Percentiles rank a stretch among this genome's conserved stretches.
phyloP scores from a whole-genome alignment of 2,113 vertebrate genomes.

The Tachysurus vachellii region DNA sequence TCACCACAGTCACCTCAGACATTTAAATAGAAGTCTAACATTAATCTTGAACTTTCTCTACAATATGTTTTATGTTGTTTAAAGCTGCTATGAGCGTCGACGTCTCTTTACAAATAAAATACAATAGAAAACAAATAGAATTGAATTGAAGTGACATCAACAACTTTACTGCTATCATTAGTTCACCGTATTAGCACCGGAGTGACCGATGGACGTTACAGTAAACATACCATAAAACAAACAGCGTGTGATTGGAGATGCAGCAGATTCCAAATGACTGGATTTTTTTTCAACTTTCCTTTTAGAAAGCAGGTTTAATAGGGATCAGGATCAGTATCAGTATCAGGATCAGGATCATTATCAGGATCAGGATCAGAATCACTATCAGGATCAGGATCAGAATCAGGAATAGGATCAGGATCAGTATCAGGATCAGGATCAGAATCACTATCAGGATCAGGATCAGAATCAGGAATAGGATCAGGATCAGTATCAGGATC shows the following conservation, averaged over 20 bases:
- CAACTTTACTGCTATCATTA: background rate
- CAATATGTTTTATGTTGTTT: too few species aligned
- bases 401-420: too few species aligned
- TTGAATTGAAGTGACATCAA: background rate
- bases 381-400: too few species aligned
- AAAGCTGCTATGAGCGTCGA: too few species aligned
- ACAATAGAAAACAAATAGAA: background rate
- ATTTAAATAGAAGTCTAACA: too few species aligned
- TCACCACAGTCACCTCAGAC: too few species aligned
- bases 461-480: too few species aligned
- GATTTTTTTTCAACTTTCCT: background rate
- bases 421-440: conserved; percentile 2
- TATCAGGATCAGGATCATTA: too few species aligned
- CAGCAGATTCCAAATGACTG: background rate
- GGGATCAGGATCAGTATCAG: too few species aligned
- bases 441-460: too few species aligned
- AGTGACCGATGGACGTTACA: background rate
- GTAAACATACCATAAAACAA: background rate
- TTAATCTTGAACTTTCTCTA: too few species aligned
- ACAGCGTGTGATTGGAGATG: background rate
- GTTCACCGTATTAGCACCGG: background rate
- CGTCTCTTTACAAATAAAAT: too few species aligned
- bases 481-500: background rate
- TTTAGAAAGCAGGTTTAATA: background rate
- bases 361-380: conserved; percentile 8